Conservation (phyloP, 2,888 invertebrate species). For the Priocnemis perturbator region DNA sequence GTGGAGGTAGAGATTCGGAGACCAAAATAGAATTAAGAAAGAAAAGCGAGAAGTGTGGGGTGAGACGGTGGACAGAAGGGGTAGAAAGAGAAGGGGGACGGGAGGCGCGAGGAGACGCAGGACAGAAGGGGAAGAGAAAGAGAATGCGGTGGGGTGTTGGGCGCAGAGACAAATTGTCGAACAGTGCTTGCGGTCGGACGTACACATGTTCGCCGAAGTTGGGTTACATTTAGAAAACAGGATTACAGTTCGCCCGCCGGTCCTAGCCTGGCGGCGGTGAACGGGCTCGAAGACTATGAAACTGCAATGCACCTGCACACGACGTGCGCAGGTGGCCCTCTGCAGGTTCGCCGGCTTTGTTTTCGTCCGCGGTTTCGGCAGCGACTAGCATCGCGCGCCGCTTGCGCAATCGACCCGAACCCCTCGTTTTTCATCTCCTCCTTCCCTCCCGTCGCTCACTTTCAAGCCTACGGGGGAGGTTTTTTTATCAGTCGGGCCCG, state of each 20-base stretch:
- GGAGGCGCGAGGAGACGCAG: slow-evolving; percentile 3
- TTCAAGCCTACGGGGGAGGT: not conserved
- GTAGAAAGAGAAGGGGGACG: slow-evolving; percentile 3
- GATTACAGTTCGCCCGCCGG: slow-evolving; percentile 66
- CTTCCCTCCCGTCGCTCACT: not conserved
- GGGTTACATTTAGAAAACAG: slow-evolving; percentile 71
- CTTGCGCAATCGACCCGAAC: slow-evolving; percentile 17
- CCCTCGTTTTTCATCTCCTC: slow-evolving; percentile 7
- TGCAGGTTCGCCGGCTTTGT: slow-evolving; percentile 33
- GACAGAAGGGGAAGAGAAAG: slow-evolving; percentile 14
- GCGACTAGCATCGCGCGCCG: not conserved
- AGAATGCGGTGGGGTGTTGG: slow-evolving; percentile 40
- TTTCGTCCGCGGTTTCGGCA: slow-evolving; percentile 35
- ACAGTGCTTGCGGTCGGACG: slow-evolving; percentile 64
- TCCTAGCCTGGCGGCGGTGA: slow-evolving; percentile 19
- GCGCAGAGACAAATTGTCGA: slow-evolving; percentile 65
- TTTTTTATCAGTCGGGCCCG: too few species aligned
- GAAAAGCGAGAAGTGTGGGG: not conserved
- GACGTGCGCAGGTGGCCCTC: slow-evolving; percentile 48
- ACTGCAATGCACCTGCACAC: slow-evolving; percentile 59
- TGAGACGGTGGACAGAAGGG: not conserved
- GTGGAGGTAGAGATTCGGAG: not conserved
- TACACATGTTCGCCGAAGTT: slow-evolving; percentile 69
- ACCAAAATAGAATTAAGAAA: too few species aligned
- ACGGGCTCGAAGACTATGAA: slow-evolving; percentile 51